Evolutionary conservation across 2,113 vertebrate species (phyloP), one percentile per base, ranked within the genome.

Genomic region (Platichthys stellatus): DNA sequence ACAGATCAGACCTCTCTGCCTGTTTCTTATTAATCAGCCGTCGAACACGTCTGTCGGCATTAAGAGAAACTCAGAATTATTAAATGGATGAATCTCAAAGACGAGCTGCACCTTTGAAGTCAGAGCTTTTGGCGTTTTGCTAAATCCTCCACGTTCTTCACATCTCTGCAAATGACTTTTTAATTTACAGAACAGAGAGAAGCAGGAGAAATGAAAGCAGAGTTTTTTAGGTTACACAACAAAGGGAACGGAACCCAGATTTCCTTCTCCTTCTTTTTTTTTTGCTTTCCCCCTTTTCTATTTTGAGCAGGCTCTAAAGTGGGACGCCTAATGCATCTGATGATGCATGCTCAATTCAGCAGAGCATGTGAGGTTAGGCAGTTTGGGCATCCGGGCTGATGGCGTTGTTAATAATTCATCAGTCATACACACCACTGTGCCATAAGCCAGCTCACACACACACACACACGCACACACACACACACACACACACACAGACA

Each of bases 341-440:
- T 87, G 85, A 90, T 91, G 90, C 79, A 69, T 80, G 77, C 51
- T 69, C 26, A 87, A 83, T 53, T 35, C 62, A 21, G 51, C 82
- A 85, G 86, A 69, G 85, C 77, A 81, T 84, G 76, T 78, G 75
- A 86, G 86, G 85, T 87, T 67, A 74, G 60, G 63, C 73, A 26
- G 79, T 20, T 14, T 49, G 38, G 70, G 82, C 88, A 80, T 81
- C 71, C 45, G 17, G 17, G 23, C 68, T 77, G 81, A 81, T 21
- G 26, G 57, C 35, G 3, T 49, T 45, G 59, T 87, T 69, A 89
- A 89, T 89, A 89, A 92, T 88, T 84, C 26, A 92, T 78, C 53
- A 20, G 83, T 82, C 69, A 82, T 58, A 76, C 60, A 84, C 80
- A 86, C 75, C 9, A 5, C 61, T 45, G 67, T 47, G 74, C 70